Evolutionary conservation across 37 sponge, comb jelly and placozoan genomes (phyloP).

Genomic region (Halisarca cf. caerulea): DNA sequence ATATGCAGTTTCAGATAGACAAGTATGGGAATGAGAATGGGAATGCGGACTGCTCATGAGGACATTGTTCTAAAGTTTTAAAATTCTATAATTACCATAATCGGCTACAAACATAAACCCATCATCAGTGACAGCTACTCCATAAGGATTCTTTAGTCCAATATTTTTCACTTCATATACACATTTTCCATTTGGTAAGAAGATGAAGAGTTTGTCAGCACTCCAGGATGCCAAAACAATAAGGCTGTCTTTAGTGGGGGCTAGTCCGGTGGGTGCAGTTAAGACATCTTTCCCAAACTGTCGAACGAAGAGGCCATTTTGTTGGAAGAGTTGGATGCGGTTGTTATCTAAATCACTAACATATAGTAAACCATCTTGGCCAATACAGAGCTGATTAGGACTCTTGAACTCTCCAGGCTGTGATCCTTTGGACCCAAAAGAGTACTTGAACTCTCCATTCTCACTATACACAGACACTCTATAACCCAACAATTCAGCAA

Average conservation of each 20-base stretch:
- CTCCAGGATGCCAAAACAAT: neutral
- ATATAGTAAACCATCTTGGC: neutral
- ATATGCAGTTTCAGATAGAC: too few relatives aligned
- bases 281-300: neutral
- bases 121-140: neutral
- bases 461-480: neutral
- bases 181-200: neutral
- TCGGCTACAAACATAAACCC: neutral
- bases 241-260: neutral
- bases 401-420: neutral
- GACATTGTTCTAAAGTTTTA: neutral
- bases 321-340: neutral
- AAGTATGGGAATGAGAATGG: too few relatives aligned
- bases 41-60: too few relatives aligned
- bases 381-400: neutral
- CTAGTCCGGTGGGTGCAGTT: neutral
- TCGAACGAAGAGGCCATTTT: neutral
- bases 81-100: neutral
- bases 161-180: neutral
- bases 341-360: neutral
- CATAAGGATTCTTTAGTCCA: neutral
- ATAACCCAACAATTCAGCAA: neutral
- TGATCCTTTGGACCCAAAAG: neutral
- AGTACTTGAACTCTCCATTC: neutral
- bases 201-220: constrained; percentile 8